These are phyloP conservation scores for Lanistes nyassanus DNA, from an alignment of 1,140 invertebrate genomes.

Conservation along the genomic window DNA sequence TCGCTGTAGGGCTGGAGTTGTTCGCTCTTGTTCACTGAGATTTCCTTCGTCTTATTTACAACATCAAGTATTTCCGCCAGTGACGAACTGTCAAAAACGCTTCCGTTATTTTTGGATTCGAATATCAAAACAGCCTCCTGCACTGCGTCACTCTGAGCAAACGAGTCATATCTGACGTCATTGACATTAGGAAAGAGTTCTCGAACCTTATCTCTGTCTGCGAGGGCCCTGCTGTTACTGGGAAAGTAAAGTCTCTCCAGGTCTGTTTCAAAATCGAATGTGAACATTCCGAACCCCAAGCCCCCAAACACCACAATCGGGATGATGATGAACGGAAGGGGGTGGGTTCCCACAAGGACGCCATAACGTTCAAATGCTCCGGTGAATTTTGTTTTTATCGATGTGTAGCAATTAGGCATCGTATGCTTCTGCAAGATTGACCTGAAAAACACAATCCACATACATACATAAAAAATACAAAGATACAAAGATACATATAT, in stretches of 20 bases:
- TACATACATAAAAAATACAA: too few relatives aligned
- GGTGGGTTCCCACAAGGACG: conserved; percentile 9
- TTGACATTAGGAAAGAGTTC: conserved; percentile 12
- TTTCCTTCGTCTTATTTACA: neutral
- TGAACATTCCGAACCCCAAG: conserved; percentile 18
- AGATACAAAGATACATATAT: too few relatives aligned
- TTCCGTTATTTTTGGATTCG: neutral
- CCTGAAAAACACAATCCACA: conserved; percentile 44
- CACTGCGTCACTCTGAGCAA: neutral
- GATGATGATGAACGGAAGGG: conserved; percentile 16
- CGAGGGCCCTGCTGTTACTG: conserved; percentile 6
- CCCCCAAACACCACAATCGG: conserved; percentile 16
- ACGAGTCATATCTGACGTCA: neutral
- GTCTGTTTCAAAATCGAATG: conserved; percentile 1
- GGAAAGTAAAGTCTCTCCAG: conserved; percentile 24
- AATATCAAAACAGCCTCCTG: neutral
- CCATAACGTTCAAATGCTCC: conserved; percentile 15
- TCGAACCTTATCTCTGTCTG: neutral
- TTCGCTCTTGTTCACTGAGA: neutral
- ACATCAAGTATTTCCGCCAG: neutral
- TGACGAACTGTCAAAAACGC: neutral
- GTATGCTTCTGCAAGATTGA: conserved; percentile 26
- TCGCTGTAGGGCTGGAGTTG: neutral
- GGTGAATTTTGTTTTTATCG: neutral
- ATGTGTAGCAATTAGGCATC: neutral